Conservation (phyloP, 2,113 vertebrate species). For the Theristicus caerulescens region DNA sequence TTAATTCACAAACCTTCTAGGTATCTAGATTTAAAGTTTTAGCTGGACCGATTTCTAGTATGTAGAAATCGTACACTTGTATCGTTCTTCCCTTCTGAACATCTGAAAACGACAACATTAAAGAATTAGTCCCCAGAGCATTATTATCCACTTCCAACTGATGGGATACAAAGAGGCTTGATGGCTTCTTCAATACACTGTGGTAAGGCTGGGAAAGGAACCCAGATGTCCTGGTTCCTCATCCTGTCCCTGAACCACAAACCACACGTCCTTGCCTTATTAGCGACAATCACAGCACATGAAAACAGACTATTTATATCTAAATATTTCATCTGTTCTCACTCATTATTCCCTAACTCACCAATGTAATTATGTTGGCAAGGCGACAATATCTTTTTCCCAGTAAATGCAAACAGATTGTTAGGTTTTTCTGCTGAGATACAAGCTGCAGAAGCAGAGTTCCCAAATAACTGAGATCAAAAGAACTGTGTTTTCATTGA, state of each 20-base stretch:
- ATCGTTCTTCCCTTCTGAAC: neutral
- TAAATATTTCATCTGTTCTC: constrained; percentile 63
- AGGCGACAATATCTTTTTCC: neutral
- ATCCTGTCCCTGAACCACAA: constrained; percentile 60
- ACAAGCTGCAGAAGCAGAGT: neutral
- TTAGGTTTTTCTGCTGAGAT: constrained; percentile 39
- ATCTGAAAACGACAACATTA: constrained; percentile 19
- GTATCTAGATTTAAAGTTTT: neutral
- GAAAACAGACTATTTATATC: constrained; percentile 62
- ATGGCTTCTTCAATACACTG: constrained; percentile 30
- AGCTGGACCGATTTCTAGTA: neutral
- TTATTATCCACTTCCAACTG: constrained; percentile 41
- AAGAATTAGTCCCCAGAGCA: neutral
- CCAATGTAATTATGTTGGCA: constrained; percentile 56
- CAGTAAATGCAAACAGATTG: constrained; percentile 43
- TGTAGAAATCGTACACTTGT: neutral
- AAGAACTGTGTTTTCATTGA: neutral
- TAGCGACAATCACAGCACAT: constrained; percentile 25
- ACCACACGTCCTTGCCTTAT: constrained; percentile 46
- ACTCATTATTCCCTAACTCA: constrained; percentile 44
- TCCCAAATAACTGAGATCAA: constrained; percentile 9
- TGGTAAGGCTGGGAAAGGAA: constrained; percentile 33
- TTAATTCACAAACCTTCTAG: neutral
- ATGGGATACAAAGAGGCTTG: constrained; percentile 6
- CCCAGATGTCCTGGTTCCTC: constrained; percentile 56